Evolutionary conservation across 2,888 invertebrate genomes (phyloP), one percentile per base, ranked within the genome.

Genomic region (Ethmia dodecea): DNA sequence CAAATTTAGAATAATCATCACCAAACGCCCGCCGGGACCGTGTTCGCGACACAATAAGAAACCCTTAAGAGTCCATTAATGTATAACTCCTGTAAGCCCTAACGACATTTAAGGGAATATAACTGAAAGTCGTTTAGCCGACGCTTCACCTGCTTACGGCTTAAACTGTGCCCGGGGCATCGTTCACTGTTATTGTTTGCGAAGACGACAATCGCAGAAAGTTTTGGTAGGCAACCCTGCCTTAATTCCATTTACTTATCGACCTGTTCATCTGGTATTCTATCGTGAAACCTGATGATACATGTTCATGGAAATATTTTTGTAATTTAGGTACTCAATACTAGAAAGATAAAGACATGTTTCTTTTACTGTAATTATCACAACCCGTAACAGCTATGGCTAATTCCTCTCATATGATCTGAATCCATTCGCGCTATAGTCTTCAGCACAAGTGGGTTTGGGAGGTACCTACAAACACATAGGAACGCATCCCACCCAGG

Each of bases 21-120:
- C n/a, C n/a, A n/a, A n/a, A n/a, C n/a, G n/a, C n/a, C n/a, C n/a
- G n/a, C n/a, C n/a, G n/a, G n/a, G n/a, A 22, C n/a, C 22, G 22
- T n/a, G 22, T n/a, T 22, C 8, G 9, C 2, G 22, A 22, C n/a
- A 22, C 22, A n/a, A 28, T 26, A 38, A 38, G 31, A 27, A 16
- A 11, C 34, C 38, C 38, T 34, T 28, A 34, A 24, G 38, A 31
- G 35, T 12, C 38, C 22, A 24, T 35, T 31, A 38, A 40, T 36
- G 28, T 35, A 20, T 45, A 50, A 44, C 48, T 49, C 42, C 45
- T 52, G 52, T 46, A 47, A 47, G 46, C 50, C 49, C 53, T 54
- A 47, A 53, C 46, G 49, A 52, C 52, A 56, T 64, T 60, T 52
- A 49, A 50, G 57, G 55, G 56, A 59, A 49, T 58, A 55, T 52